Evolutionary conservation across 2,888 invertebrate species (phyloP), one percentile per base, ranked within the genome.

Genomic region (Oxystoma pomonae): DNA sequence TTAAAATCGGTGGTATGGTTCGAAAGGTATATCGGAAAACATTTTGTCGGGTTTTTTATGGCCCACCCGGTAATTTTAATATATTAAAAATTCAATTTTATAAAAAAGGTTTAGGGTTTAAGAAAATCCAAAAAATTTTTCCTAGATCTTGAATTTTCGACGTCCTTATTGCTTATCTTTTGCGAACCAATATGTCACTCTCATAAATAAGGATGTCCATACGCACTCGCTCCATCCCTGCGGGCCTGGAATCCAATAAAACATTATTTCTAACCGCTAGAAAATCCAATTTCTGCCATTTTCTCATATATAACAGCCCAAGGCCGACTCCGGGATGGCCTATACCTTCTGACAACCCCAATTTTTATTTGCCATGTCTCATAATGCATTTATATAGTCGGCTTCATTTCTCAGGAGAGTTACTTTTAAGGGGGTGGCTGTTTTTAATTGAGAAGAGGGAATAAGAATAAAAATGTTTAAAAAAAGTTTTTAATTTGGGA

Each of bases 371-470:
- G 64, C 51, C 65, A 63, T 66, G 61, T 69, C 65, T 70, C 69
- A 75, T 73, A 74, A 75, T 74, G 75, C 75, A 75, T 74, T 75
- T 75, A 74, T 73, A 73, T 63, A 63, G 67, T 61, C 67, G 61
- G 57, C 63, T 67, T 67, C 65, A 67, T 67, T 67, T 67, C 67
- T 65, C 67, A 57, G 35, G 67, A 63, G 67, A 67, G 61, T 35
- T 35, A 35, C 35, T 35, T 35, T n/a, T 63, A 69, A 66, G 64
- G 66, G 74, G 74, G 74, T 72, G 67, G 69, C 70, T 69, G 74
- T 77, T 78, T 77, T 79, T 78, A 80, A 80, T 80, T 80, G 79
- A 75, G 73, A 75, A 76, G 78, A 77, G 53, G 73, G 77, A 73
- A 79, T 80, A 78, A 80, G 79, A 77, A 75, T 76, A 76, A 78